A percentile compares a stretch with the other conserved stretches of the same genome.
These are phyloP conservation scores for Nipponacmea schrenckii DNA, from an alignment of 2,888 invertebrate genomes.

Conservation along the genomic window DNA sequence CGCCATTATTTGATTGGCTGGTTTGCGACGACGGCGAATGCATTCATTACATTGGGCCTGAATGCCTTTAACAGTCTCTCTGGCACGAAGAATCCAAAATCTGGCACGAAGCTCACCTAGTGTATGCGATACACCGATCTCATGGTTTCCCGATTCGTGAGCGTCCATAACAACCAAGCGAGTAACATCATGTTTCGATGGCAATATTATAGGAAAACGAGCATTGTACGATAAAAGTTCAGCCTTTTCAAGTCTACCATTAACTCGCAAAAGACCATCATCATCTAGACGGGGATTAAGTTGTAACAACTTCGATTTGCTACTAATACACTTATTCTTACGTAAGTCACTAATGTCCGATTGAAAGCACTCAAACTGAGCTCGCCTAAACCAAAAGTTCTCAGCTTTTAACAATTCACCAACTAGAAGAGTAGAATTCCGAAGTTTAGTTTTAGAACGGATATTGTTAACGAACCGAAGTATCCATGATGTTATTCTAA, in stretches of 20 bases:
- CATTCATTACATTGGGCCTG: slow-evolving; percentile 10
- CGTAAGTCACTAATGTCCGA: too few species aligned
- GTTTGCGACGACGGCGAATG: not conserved
- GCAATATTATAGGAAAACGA: slow-evolving; percentile 23
- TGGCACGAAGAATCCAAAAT: slow-evolving; percentile 25
- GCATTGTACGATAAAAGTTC: slow-evolving; percentile 15
- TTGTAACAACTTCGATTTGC: too few species aligned
- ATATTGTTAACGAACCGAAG: too few species aligned
- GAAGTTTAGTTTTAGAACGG: too few species aligned
- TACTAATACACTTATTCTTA: too few species aligned
- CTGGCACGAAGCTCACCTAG: slow-evolving; percentile 17
- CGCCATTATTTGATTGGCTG: slow-evolving; percentile 3
- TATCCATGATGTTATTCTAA: too few species aligned
- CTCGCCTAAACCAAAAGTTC: too few species aligned
- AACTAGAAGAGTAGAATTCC: too few species aligned
- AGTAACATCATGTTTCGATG: slow-evolving; percentile 23
- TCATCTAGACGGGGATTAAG: too few species aligned
- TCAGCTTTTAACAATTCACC: too few species aligned
- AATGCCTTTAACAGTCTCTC: slow-evolving; percentile 19
- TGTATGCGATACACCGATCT: slow-evolving; percentile 22
- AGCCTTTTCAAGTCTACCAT: slow-evolving; percentile 21
- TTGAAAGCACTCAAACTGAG: too few species aligned
- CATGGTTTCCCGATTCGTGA: too few species aligned
- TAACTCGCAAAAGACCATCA: slow-evolving; percentile 6
- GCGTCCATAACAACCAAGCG: slow-evolving; percentile 10